Base-by-base conservation (phyloP, 2,888 invertebrate genomes). In the Merodon equestris region DNA sequence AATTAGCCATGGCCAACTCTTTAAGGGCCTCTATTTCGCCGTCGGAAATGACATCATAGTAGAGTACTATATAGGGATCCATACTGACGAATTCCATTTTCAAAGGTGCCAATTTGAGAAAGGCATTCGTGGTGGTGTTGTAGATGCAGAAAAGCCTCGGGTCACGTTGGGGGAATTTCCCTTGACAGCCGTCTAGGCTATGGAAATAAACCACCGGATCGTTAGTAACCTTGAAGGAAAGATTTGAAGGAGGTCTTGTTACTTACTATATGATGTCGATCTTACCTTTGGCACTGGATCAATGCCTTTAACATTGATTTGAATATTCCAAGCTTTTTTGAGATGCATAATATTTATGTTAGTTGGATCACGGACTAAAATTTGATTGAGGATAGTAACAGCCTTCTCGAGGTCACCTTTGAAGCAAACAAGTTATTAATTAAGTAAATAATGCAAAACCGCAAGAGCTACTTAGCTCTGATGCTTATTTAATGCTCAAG, bases 51-150 rank as follows among this genome's bases (percentile, higher is more conserved):
- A 85, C 84, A 56, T 87, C 87, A 58, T 87, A 86, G 34, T 82
- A 87, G 0, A 88, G 27, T 0, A 86, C 85, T 83, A 87, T 84
- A 10, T 86, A 87, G 0, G 87, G 87, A 18, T 87, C 84, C 7
- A 86, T 61, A 0, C 74, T 70, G 4, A 87, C 34, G 4, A 85
- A 15, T 56, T 87, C 87, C 85, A 86, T 85, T 83, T 88, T 87
- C 0, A 87, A 40, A 0, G 88, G 88, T 0, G 87, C 88, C 19
- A 87, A 38, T 4, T 74, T 83, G 0, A 86, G 79, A 12, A 87
- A 87, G 0, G 85, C 63, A 0, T 83, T 76, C 0, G 83, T 85
- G 1, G 85, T 87, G n/a, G 74, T 83, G 14, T 87, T 87, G 64
- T 87, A 87, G 17, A 83, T 9, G 36, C 87, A 87, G 47, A 84